Conservation (phyloP, 1,140 invertebrate species). For the Musca vetustissima region DNA sequence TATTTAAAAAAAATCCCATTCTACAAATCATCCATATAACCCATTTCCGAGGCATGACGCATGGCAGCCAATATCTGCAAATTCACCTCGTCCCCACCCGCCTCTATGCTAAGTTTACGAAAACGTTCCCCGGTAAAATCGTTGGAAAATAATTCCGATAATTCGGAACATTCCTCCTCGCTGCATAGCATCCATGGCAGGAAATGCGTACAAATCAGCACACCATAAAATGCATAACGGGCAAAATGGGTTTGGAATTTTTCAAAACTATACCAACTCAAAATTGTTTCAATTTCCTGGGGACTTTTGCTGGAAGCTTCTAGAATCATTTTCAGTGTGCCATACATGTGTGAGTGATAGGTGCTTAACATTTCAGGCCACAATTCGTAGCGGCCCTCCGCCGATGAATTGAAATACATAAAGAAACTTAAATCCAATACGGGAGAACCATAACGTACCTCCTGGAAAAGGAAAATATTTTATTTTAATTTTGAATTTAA, state of each 20-base stretch:
- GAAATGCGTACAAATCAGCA: conserved; percentile 47
- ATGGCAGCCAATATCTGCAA: conserved; percentile 37
- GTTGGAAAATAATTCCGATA: conserved; percentile 44
- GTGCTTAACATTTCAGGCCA: conserved; percentile 28
- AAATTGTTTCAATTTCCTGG: neutral
- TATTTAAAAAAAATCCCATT: neutral
- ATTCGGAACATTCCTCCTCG: conserved; percentile 36
- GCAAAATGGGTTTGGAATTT: conserved; percentile 43
- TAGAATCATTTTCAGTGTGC: conserved; percentile 14
- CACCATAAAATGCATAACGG: conserved; percentile 48
- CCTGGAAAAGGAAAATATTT: conserved; percentile 24
- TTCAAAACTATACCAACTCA: conserved; percentile 32
- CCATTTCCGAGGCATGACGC: conserved; percentile 42
- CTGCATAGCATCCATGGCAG: conserved; percentile 45
- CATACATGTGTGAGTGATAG: conserved; percentile 28
- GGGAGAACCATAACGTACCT: conserved; percentile 44
- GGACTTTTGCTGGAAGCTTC: neutral
- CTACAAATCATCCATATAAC: conserved; percentile 43
- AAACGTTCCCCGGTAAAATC: conserved; percentile 44
- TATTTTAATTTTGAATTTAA: conserved; percentile 17
- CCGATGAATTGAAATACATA: conserved; percentile 48
- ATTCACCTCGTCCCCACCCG: conserved; percentile 46
- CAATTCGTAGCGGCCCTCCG: conserved; percentile 25
- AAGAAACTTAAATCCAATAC: conserved; percentile 48
- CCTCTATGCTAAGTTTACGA: conserved; percentile 36